phyloP scores from a whole-genome alignment of 2,888 invertebrate genomes.

The Listrodromus nycthemerus region DNA sequence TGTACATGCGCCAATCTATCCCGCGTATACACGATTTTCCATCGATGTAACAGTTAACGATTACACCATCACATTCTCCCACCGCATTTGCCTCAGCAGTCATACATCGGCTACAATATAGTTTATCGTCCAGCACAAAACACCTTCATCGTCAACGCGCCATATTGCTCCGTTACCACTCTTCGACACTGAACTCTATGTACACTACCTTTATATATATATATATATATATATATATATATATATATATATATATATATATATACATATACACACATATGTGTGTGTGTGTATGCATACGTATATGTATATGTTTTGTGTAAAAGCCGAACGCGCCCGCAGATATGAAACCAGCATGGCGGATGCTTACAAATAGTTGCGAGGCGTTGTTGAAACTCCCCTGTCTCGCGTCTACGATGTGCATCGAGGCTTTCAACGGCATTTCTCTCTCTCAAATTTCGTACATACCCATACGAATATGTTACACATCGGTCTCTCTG shows the following conservation, averaged over 20 bases:
- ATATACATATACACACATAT: not conserved
- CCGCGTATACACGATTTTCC: conserved; percentile 6
- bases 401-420: conserved; percentile 25
- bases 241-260: not conserved
- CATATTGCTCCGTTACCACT: conserved; percentile 40
- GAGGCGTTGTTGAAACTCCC: conserved; percentile 76
- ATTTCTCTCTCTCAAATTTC: conserved; percentile 40
- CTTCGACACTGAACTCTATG: conserved; percentile 67
- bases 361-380: conserved; percentile 84
- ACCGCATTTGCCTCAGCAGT: not conserved
- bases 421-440: conserved; percentile 24
- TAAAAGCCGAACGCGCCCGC: conserved; percentile 77
- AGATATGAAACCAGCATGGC: conserved; percentile 84
- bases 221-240: not conserved
- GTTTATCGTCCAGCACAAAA: conserved; percentile 22
- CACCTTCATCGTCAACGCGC: conserved; percentile 49
- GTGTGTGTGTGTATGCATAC: too few relatives aligned
- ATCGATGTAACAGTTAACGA: conserved; percentile 1
- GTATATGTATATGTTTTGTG: conserved; percentile 74
- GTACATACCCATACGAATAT: conserved; percentile 14
- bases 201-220: conserved; percentile 51
- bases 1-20: conserved; percentile 18
- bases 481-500: conserved; percentile 9
- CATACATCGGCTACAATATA: not conserved
- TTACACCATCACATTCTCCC: not conserved